A percentile compares a stretch with the other conserved stretches of the same genome.
phyloP scores from a whole-genome alignment of 2,113 vertebrate species.

The Cynopterus brachyotis region DNA sequence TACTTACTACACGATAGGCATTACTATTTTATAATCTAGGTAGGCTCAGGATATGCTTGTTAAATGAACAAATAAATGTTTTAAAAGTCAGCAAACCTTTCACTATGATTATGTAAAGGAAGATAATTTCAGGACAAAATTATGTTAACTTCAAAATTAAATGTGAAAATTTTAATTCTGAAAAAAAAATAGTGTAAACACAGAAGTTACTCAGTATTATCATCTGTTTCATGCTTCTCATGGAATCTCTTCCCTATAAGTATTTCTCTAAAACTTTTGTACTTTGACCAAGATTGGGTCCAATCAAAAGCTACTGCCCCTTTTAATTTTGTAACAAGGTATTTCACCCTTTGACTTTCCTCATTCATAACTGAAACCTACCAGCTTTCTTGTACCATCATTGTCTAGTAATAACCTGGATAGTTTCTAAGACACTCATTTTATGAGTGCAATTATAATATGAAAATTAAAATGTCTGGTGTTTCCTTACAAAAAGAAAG shows the following conservation, averaged over 20 bases:
- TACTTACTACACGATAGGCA: not conserved
- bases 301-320: not conserved
- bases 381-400: not conserved
- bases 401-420: not conserved
- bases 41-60: not conserved
- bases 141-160: not conserved
- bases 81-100: not conserved
- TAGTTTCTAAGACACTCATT: not conserved
- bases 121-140: not conserved
- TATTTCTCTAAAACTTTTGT: not conserved
- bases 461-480: not conserved
- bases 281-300: not conserved
- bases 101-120: not conserved
- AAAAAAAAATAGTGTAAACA: slow-evolving; percentile 27
- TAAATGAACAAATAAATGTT: not conserved
- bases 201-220: not conserved
- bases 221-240: not conserved
- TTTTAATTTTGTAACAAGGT: not conserved
- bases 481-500: not conserved
- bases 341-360: not conserved
- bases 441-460: slow-evolving; percentile 3
- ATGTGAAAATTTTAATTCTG: not conserved
- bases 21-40: not conserved
- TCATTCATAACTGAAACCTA: not conserved
- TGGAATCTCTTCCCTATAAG: not conserved